Conservation (phyloP, 2,113 vertebrate genomes). For the Ameiurus melas region DNA sequence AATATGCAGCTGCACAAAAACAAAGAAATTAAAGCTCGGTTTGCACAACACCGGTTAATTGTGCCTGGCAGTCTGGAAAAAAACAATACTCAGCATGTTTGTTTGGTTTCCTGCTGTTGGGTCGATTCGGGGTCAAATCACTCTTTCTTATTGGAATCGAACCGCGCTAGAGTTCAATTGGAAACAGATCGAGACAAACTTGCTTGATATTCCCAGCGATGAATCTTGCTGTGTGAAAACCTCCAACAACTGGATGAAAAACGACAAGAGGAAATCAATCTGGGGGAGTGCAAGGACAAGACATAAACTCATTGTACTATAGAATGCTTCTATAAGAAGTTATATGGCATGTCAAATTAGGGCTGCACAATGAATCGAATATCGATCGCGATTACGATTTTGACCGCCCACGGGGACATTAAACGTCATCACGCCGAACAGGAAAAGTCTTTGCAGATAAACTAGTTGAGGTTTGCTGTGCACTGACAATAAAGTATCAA, state of each 20-base stretch:
- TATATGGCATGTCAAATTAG: not conserved
- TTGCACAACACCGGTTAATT: not conserved
- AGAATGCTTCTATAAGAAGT: not conserved
- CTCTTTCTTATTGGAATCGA: not conserved
- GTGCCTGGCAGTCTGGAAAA: not conserved
- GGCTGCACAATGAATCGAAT: too few relatives aligned
- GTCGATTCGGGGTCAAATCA: not conserved
- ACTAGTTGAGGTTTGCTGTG: too few relatives aligned
- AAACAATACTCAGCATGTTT: not conserved
- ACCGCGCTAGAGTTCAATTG: not conserved
- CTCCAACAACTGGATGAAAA: not conserved
- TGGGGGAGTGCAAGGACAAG: not conserved
- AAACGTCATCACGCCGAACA: too few relatives aligned
- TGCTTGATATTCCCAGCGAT: not conserved
- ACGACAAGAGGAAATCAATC: not conserved
- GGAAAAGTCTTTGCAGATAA: too few relatives aligned
- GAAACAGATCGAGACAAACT: not conserved
- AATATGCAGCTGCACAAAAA: not conserved
- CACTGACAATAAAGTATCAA: not conserved
- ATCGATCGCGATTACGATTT: too few relatives aligned
- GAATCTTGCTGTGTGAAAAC: not conserved
- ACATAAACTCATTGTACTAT: not conserved
- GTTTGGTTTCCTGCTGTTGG: not conserved
- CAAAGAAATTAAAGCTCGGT: not conserved
- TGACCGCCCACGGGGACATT: too few relatives aligned